phyloP scores from a whole-genome alignment of 1,140 invertebrate genomes.

The Lithobius niger region DNA sequence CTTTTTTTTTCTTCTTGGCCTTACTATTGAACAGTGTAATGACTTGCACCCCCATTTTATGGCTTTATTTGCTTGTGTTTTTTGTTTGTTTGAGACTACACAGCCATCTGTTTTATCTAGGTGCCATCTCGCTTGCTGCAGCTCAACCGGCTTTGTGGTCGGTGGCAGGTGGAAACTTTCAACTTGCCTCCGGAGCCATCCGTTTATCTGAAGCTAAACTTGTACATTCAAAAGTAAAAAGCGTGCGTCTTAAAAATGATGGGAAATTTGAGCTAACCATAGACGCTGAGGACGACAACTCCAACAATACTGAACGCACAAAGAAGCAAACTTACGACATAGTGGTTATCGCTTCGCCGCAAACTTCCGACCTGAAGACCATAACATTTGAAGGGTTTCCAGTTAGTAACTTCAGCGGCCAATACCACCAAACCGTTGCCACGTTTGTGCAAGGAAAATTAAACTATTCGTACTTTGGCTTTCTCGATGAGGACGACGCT shows the following conservation, averaged over 20 bases:
- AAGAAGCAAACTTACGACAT: constrained; percentile 37
- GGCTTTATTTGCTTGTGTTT: too few species aligned
- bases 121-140: constrained; percentile 42
- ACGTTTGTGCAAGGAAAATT: constrained; percentile 43
- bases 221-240: constrained; percentile 27
- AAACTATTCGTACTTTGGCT: constrained; percentile 35
- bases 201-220: constrained; percentile 32
- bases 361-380: constrained; percentile 33
- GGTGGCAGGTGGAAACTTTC: constrained; percentile 47
- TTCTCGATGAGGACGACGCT: constrained; percentile 21
- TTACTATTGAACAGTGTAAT: too few species aligned
- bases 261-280: constrained; percentile 12
- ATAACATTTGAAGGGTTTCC: constrained; percentile 35
- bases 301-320: neutral
- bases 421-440: constrained; percentile 42
- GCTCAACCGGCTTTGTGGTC: constrained; percentile 41
- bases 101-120: constrained; percentile 20
- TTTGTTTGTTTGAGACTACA: too few species aligned
- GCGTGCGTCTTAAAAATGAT: constrained; percentile 22
- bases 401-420: constrained; percentile 26
- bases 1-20: too few species aligned
- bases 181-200: constrained; percentile 35
- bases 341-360: constrained; percentile 44
- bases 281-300: neutral
- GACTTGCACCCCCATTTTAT: too few species aligned